These are phyloP conservation scores for Manis pentadactyla DNA, from an alignment of 2,797 vertebrate species.

Conservation along the genomic window DNA sequence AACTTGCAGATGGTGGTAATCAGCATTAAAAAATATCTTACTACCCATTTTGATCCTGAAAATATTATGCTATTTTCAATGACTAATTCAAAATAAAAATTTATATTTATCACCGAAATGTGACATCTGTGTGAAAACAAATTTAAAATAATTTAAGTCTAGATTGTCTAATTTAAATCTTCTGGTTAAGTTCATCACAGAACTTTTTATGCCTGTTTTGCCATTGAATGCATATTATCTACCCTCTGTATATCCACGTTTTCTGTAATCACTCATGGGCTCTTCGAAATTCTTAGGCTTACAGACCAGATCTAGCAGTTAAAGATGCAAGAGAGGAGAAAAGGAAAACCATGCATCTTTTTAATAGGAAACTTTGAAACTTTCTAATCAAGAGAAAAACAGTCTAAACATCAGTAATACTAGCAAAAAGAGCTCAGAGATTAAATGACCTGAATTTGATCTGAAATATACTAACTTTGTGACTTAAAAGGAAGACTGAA, in stretches of 20 bases:
- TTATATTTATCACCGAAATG: neutral
- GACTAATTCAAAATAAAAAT: neutral
- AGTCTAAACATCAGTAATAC: neutral
- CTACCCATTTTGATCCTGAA: neutral
- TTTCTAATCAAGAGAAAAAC: neutral
- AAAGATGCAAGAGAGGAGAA: neutral
- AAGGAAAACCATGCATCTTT: neutral
- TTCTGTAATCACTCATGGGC: neutral
- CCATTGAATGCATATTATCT: neutral
- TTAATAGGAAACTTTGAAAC: neutral
- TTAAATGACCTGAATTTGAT: slow-evolving; percentile 55
- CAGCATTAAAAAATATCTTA: neutral
- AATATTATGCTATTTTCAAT: neutral
- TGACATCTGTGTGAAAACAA: neutral
- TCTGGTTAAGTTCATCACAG: neutral
- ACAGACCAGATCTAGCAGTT: neutral
- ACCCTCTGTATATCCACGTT: neutral
- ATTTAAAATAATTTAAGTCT: neutral
- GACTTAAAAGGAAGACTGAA: neutral
- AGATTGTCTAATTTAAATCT: neutral
- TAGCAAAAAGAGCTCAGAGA: neutral
- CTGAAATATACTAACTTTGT: neutral
- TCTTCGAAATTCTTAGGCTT: neutral
- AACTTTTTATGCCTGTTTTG: neutral
- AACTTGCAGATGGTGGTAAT: neutral